Percentiles rank a stretch among this genome's conserved stretches.
Conservation (phyloP, 2,113 vertebrate genomes). For the Cercopithecus mona region DNA sequence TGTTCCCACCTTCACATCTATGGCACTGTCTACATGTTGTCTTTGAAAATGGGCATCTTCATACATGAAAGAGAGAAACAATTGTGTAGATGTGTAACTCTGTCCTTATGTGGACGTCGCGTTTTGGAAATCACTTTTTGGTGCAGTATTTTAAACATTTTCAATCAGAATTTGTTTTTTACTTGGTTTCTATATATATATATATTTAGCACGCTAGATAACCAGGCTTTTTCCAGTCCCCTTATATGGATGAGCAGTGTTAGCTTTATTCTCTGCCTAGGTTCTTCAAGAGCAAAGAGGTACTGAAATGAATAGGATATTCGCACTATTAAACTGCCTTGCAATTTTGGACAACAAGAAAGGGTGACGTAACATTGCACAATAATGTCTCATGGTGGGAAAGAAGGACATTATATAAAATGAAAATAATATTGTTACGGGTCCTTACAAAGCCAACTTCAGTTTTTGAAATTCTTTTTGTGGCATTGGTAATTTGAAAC, state of each 20-base stretch:
- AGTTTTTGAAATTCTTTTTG: not conserved
- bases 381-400: not conserved
- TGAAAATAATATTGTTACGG: not conserved
- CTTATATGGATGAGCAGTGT: not conserved
- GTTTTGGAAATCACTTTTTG: not conserved
- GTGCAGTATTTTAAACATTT: not conserved
- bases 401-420: not conserved
- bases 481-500: not conserved
- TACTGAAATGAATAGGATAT: constrained; percentile 38
- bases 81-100: not conserved
- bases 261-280: constrained; percentile 56
- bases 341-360: not conserved
- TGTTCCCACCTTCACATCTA: not conserved
- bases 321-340: constrained; percentile 25
- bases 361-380: not conserved
- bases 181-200: not conserved
- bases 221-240: not conserved
- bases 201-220: not conserved
- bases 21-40: rapidly evolving
- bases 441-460: not conserved
- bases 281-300: not conserved
- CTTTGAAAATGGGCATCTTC: not conserved
- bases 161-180: not conserved
- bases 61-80: not conserved
- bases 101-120: rapidly evolving